Base-by-base conservation (phyloP, 2,888 invertebrate genomes). In the Eremobia ochroleuca region DNA sequence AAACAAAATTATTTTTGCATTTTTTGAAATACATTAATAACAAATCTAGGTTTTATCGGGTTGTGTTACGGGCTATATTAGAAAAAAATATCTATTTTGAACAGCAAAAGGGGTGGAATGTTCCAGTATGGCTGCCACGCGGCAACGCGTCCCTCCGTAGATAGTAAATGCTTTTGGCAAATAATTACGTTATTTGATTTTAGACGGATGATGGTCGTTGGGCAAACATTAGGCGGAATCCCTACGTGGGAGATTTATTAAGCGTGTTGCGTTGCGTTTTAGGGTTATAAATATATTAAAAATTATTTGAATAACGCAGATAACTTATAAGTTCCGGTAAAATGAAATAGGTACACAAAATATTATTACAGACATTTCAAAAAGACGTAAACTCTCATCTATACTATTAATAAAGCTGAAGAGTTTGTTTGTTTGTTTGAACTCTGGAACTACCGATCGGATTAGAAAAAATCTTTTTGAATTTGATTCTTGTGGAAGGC, bases 141-240 rank as follows among this genome's bases (percentile, higher is more conserved):
- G 95, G 93, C 94, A 84, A 90, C 90, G 94, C 95, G 93, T 94
- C 94, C 94, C 93, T 93, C 93, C 91, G 91, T 94, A 93, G 95
- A 96, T 95, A 95, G 95, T 95, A 96, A 96, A 96, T 96, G 94
- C 95, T 95, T 96, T 96, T 92, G 92, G 94, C 96, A 96, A 96
- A 96, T 96, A 96, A 96, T 96, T 95, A 94, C 95, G 92, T 94
- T 96, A 93, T 96, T 96, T 96, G 96, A 96, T 96, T 95, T 96
- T 94, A 93, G 95, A 95, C 91, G 94, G 96, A 95, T 96, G 95
- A 96, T 96, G 96, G 96, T 96, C 92, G 94, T 89, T 90, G 89
- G 55, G 94, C 91, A 95, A 95, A 96, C 92, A 95, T 92, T 91
- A 86, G 90, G 34, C 21, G n/a, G 89, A 85, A 86, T 89, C 85